Evolutionary conservation across 2,797 vertebrate species (phyloP).

Genomic region (Todus mexicanus): DNA sequence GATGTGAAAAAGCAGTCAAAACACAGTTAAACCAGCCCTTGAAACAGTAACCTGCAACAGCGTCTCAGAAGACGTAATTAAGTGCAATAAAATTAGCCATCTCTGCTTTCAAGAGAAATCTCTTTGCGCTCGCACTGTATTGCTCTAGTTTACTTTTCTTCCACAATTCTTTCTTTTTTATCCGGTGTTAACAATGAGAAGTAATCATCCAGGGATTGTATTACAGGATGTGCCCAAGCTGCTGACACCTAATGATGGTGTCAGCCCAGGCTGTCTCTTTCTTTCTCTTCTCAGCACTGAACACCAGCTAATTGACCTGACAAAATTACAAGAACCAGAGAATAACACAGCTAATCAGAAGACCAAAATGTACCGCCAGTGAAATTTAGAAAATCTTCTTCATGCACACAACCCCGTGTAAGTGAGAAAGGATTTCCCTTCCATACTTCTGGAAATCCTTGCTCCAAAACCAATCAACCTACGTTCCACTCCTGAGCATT

Average conservation of each 20-base stretch:
- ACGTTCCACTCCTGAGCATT: not conserved
- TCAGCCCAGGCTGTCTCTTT: constrained; percentile 37
- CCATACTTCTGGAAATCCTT: not conserved
- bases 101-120: not conserved
- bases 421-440: constrained; percentile 13
- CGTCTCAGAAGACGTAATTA: not conserved
- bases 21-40: not conserved
- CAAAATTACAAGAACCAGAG: constrained; percentile 88
- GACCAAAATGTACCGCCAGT: constrained; percentile 86
- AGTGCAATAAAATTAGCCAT: not conserved
- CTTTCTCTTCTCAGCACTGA: constrained; percentile 65
- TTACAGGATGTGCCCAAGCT: constrained; percentile 55
- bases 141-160: constrained; percentile 28
- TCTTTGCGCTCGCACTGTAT: not conserved
- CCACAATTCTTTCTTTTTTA: not conserved
- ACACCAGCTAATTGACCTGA: constrained; percentile 83
- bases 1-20: not conserved
- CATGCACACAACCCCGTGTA: not conserved
- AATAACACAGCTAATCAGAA: constrained; percentile 86
- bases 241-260: constrained; percentile 64
- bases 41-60: not conserved
- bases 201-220: constrained; percentile 56
- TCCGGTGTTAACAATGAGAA: constrained; percentile 5
- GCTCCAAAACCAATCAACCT: not conserved
- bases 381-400: constrained; percentile 52